phyloP scores from a whole-genome alignment of 1,140 invertebrate species.

The Sinonovacula constricta region DNA sequence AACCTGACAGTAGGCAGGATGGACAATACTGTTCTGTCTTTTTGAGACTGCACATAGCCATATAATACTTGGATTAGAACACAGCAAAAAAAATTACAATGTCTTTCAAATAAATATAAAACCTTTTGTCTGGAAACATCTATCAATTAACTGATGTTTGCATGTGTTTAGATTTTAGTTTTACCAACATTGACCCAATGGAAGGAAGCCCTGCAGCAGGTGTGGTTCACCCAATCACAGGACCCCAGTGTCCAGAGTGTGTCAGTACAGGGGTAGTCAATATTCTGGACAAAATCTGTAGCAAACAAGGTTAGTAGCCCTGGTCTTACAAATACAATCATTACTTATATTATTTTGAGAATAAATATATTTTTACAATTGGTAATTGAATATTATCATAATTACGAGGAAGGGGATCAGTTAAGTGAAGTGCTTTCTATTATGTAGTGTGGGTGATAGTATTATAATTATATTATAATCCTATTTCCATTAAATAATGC shows the following conservation, averaged over 20 bases:
- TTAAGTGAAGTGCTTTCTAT: not conserved
- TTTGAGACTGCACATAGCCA: no score
- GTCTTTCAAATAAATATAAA: not conserved
- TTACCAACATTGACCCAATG: not conserved
- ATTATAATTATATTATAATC: not conserved
- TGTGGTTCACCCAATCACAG: not conserved
- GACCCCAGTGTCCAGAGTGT: conserved; percentile 25
- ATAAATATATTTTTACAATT: not conserved
- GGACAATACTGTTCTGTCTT: no score
- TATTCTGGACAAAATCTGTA: conserved; percentile 12
- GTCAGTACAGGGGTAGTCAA: conserved; percentile 14
- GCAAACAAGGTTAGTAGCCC: conserved; percentile 11
- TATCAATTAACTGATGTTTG: conserved; percentile 9
- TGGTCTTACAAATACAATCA: not conserved
- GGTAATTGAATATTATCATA: not conserved
- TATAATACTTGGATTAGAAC: not conserved
- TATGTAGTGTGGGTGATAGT: not conserved
- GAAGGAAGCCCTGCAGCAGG: not conserved
- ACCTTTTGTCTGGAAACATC: no score
- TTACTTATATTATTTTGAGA: not conserved
- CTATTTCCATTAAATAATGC: not conserved
- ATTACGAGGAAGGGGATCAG: not conserved
- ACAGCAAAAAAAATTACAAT: not conserved
- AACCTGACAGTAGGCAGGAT: no score
- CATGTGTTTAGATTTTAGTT: not conserved